phyloP scores from a whole-genome alignment of 2,797 vertebrate genomes.

The Garrulus glandarius region DNA sequence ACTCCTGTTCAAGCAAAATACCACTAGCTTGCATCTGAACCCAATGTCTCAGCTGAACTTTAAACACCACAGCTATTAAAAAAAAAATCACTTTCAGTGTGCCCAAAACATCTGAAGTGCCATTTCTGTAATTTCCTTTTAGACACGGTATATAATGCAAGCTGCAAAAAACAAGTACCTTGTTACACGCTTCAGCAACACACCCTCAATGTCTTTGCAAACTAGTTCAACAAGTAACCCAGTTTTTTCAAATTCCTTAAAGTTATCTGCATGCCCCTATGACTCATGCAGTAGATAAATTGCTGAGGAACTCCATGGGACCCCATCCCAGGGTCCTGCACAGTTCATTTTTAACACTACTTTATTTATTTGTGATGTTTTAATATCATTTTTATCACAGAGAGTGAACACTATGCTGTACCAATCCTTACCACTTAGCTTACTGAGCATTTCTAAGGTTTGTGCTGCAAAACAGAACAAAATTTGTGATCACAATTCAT shows the following conservation, averaged over 20 bases:
- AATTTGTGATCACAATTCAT: not conserved
- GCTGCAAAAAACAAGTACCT: not conserved
- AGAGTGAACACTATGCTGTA: not conserved
- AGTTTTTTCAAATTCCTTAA: not conserved
- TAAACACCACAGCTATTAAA: not conserved
- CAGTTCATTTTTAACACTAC: not conserved
- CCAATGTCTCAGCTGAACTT: not conserved
- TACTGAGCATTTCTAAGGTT: not conserved
- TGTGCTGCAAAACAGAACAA: not conserved
- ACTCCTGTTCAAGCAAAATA: not conserved
- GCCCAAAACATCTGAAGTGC: not conserved
- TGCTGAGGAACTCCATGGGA: not conserved
- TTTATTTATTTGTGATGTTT: not conserved
- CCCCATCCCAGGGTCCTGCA: not conserved
- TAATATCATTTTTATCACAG: not conserved
- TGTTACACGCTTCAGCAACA: not conserved
- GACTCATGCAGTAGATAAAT: not conserved
- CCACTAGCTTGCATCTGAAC: not conserved
- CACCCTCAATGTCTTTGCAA: not conserved
- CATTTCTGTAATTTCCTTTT: not conserved
- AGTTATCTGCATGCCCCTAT: not conserved
- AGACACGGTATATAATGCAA: not conserved
- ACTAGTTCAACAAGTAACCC: not conserved
- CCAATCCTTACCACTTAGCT: not conserved
- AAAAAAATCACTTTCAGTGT: not conserved